Base-by-base conservation (phyloP, 2,888 invertebrate genomes). In the Oligia strigilis region DNA sequence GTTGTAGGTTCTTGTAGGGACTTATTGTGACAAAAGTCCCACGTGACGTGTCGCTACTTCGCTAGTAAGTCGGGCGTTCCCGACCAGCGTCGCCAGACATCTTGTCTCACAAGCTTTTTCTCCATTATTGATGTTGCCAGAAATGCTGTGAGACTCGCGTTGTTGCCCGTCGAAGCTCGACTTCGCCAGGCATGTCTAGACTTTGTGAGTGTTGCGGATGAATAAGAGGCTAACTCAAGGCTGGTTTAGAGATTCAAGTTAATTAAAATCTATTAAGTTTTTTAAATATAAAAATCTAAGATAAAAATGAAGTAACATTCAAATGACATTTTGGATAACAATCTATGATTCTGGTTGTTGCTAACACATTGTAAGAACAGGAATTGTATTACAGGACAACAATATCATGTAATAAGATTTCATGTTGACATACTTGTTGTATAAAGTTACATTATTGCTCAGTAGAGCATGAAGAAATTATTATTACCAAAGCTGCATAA, bases 241-340 rank as follows among this genome's bases (percentile, higher is more conserved):
- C 95, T 99, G 99, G 67, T 97, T 97, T 74, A 99, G 96, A 83
- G 98, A 98, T 93, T 99, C 98, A 93, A 99, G 94, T 99, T 99
- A 95, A 67, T 99, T 99, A 95, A 67, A 97, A 84, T 36, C 36
- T 13, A 40, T n/a, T 14, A 43, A 14, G 14, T 14, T 46, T 55
- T 65, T 43, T 6, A n/a, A 40, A 76, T 19, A 52, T 78, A 55
- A 55, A 29, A 77, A 77, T 40, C 36, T 19, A 43, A 29, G 14
- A 60, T 52, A n/a, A 58, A 43, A 43, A 17, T 62, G 23, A 55
- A 75, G 52, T 64, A 29, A 43, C n/a, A 71, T 66, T 82, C 11
- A n/a, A 62, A 69, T 49, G 46, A 66, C 4, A 40, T 52, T 77
- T 55, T 78, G 46, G 19, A 82, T 72, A 82, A 14, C 40, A 40